Percentiles rank a stretch among this genome's conserved stretches.
These are phyloP conservation scores for Esox masquinongy DNA, from an alignment of 2,797 vertebrate species.

Conservation along the genomic window DNA sequence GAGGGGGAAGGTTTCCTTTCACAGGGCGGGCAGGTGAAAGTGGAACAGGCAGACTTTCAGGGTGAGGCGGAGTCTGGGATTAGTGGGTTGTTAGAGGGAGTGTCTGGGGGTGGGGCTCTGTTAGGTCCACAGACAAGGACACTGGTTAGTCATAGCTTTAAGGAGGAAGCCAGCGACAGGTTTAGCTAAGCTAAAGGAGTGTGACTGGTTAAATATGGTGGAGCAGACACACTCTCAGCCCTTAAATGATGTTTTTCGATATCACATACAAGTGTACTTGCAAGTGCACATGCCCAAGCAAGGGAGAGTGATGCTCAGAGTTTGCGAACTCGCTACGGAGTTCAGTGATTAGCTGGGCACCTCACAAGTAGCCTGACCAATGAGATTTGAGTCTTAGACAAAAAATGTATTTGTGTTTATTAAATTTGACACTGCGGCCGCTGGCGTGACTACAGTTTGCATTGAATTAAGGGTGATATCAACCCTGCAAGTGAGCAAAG, in stretches of 20 bases:
- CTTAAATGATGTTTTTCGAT: background rate
- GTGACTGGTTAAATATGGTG: background rate
- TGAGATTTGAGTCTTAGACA: too few relatives aligned
- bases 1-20: conserved; percentile 63
- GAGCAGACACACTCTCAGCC: background rate
- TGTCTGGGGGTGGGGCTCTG: conserved; percentile 59
- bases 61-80: conserved; percentile 63
- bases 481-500: too few relatives aligned
- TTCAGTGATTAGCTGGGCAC: too few relatives aligned
- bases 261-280: too few relatives aligned
- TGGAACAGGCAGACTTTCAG: conserved; percentile 71
- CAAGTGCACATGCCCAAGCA: too few relatives aligned
- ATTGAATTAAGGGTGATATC: too few relatives aligned
- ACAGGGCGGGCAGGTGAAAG: conserved; percentile 68
- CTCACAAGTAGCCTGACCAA: too few relatives aligned
- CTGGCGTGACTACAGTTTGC: too few relatives aligned
- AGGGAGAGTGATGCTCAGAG: too few relatives aligned
- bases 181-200: conserved; percentile 44
- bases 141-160: conserved; percentile 58
- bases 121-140: conserved; percentile 50
- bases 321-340: too few relatives aligned
- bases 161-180: conserved; percentile 68
- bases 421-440: too few relatives aligned
- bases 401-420: too few relatives aligned
- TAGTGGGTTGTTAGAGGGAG: conserved; percentile 57